Evolutionary conservation across 2,113 vertebrate genomes (phyloP).

Genomic region (Charadrius vociferus): DNA sequence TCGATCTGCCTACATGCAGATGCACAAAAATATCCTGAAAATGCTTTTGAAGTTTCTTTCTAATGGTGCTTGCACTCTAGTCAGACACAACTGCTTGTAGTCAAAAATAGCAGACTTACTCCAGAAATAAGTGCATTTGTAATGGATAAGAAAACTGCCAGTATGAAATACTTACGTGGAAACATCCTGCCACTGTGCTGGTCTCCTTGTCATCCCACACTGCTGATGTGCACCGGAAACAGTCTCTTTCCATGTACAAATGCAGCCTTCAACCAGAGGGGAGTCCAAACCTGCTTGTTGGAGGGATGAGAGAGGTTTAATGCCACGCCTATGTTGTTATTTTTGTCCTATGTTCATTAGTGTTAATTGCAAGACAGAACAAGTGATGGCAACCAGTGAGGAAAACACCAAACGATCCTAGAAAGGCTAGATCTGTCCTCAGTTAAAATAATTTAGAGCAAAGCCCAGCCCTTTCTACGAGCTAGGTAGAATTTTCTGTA

Average conservation of each 20-base stretch:
- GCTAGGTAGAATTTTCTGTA: not conserved
- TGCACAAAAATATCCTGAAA: not conserved
- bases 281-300: not conserved
- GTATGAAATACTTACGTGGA: not conserved
- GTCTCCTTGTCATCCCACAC: not conserved
- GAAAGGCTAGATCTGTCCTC: not conserved
- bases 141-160: not conserved
- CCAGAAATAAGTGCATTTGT: not conserved
- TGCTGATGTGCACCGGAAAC: not conserved
- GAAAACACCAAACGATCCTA: not conserved
- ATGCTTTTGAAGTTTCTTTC: not conserved
- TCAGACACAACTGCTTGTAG: too few relatives aligned
- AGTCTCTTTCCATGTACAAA: not conserved
- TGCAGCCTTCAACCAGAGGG: not conserved
- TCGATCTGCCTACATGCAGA: fast-evolving
- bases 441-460: not conserved
- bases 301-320: not conserved
- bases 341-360: not conserved
- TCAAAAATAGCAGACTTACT: not conserved
- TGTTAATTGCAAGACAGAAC: not conserved
- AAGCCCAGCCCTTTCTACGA: not conserved
- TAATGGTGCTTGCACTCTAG: not conserved
- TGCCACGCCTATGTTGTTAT: too few relatives aligned
- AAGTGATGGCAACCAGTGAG: not conserved
- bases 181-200: not conserved